Conservation (phyloP, 1,140 invertebrate species). For the Nilaparvata lugens region DNA sequence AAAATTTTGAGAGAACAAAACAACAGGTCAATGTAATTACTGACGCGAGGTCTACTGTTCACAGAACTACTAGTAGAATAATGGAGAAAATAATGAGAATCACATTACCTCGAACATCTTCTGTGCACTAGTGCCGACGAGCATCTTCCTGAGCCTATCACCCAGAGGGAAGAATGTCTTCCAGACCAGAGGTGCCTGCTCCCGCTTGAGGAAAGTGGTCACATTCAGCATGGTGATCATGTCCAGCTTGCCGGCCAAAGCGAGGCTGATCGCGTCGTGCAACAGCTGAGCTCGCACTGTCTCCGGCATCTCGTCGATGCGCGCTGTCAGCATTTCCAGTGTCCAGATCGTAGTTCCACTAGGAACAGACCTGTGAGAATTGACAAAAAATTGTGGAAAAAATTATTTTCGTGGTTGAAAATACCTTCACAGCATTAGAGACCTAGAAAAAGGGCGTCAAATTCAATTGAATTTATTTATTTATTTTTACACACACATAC, state of each 20-base stretch:
- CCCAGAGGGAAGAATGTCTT: constrained; percentile 41
- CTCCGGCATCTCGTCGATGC: constrained; percentile 48
- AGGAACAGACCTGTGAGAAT: constrained; percentile 59
- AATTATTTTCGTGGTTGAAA: neutral
- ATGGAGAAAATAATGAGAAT: too few species aligned
- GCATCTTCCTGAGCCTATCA: constrained; percentile 60
- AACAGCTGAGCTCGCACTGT: constrained; percentile 62
- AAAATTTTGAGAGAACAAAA: too few species aligned
- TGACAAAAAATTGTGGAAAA: neutral
- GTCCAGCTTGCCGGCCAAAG: constrained; percentile 61
- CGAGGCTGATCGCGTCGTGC: constrained; percentile 69
- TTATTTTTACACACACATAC: too few species aligned
- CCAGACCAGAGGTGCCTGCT: constrained; percentile 64
- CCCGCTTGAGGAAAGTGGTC: constrained; percentile 59
- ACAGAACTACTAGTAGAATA: too few species aligned
- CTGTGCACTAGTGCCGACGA: constrained; percentile 41
- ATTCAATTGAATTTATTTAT: too few species aligned
- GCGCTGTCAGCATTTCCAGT: constrained; percentile 60
- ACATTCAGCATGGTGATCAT: constrained; percentile 62
- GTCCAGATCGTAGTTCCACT: constrained; percentile 67
- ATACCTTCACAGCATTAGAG: too few species aligned
- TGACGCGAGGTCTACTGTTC: too few species aligned
- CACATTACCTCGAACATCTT: constrained; percentile 24
- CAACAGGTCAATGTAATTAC: too few species aligned
- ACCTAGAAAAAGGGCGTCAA: too few species aligned